Evolutionary conservation across 1,140 invertebrate genomes (phyloP), one percentile per base, ranked within the genome.

Genomic region (Drosophila sulfurigaster): DNA sequence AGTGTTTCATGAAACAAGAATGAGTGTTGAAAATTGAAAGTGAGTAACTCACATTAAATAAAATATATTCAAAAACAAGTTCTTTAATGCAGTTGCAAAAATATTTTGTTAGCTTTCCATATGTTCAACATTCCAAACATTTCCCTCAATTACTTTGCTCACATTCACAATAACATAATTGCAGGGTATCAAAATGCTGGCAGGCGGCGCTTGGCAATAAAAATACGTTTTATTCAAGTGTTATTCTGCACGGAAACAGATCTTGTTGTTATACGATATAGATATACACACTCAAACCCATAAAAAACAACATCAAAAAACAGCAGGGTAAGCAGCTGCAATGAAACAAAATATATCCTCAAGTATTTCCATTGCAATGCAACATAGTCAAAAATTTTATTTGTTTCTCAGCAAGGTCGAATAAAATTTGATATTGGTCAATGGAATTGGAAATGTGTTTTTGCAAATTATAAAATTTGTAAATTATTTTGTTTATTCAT

Each of bases 381-480:
- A 52, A 28, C 25, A 30, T n/a, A n/a, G 25, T 6, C 49, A 52
- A 52, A 30, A 13, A 25, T 25, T 4, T 4, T 25, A 25, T 25
- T 25, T 6, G n/a, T 4, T 54, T 54, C 43, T 32, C 2, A 35
- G 16, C 32, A 70, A 70, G 67, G 69, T 66, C 51, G 65, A 58
- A 51, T 51, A 43, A 30, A 45, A 16, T 38, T 8, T 56, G 20
- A 62, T 54, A 51, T 20, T 25, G 10, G 46, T 25, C 51, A 49
- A 35, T 46, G 28, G 11, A 8, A 49, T 20, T 46, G 28, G 11
- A 8, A 48, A 43, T 16, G 15, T 43, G 63, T 71, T 57, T 20
- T 48, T 41, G 20, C 11, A n/a, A 51, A 28, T 30, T 30, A 32
- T 52, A 11, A 13, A 30, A n/a, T 51, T 25, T n/a, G 1, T 2